phyloP scores from a whole-genome alignment of 2,797 vertebrate genomes.

The Anabas testudineus region DNA sequence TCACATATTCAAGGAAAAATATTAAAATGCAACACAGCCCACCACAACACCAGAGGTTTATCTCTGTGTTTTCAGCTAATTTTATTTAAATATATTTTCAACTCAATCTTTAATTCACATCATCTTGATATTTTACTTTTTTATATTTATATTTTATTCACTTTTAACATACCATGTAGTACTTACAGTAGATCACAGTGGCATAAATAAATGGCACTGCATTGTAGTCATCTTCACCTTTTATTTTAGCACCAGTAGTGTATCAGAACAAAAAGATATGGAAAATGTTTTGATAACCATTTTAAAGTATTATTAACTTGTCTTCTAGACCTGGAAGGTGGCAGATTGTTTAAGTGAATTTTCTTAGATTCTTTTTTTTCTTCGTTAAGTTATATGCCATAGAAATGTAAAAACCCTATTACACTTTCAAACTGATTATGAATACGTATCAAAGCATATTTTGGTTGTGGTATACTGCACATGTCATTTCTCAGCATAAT shows the following conservation, averaged over 20 bases:
- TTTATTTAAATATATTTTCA: no score
- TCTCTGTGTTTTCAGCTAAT: no score
- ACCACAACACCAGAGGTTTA: no score
- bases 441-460: slow-evolving; percentile 21
- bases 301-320: not conserved
- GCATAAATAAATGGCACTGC: slow-evolving; percentile 25
- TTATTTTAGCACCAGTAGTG: slow-evolving; percentile 5
- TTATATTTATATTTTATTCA: not conserved
- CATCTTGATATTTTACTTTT: slow-evolving; percentile 3
- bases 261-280: slow-evolving; percentile 7
- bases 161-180: not conserved
- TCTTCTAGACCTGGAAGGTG: not conserved
- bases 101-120: not conserved
- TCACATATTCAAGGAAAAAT: no score
- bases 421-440: slow-evolving; percentile 15
- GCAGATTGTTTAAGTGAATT: not conserved
- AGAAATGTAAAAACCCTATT: slow-evolving; percentile 4
- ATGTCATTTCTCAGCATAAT: slow-evolving; percentile 41
- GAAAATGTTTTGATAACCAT: not conserved
- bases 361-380: not conserved
- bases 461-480: slow-evolving; percentile 14
- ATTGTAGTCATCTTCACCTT: slow-evolving; percentile 13
- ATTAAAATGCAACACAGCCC: no score
- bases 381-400: not conserved
- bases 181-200: slow-evolving; percentile 33